phyloP scores from a whole-genome alignment of 2,888 invertebrate genomes.

The Dendrolimus houi region DNA sequence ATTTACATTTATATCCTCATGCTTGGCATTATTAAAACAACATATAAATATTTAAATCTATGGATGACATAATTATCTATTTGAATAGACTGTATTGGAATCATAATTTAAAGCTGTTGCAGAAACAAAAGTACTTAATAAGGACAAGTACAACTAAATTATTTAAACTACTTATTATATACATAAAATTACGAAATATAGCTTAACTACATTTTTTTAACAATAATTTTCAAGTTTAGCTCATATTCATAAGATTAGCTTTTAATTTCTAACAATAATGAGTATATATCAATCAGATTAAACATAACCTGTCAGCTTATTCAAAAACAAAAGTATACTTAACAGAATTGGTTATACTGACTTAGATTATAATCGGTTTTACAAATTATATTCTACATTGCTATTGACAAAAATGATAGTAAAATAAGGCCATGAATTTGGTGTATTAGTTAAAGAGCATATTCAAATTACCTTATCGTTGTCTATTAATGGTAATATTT shows the following conservation, averaged over 20 bases:
- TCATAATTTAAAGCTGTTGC: too few relatives aligned
- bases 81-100: too few relatives aligned
- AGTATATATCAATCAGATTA: constrained; percentile 7
- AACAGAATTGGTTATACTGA: too few relatives aligned
- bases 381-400: neutral
- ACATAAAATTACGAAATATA: neutral
- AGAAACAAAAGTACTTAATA: too few relatives aligned
- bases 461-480: neutral
- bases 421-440: neutral
- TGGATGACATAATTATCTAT: too few relatives aligned
- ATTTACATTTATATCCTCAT: constrained; percentile 20
- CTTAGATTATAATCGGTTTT: constrained; percentile 5
- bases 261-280: constrained; percentile 34
- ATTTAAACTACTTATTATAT: constrained; percentile 9
- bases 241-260: constrained; percentile 73
- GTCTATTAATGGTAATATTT: too few relatives aligned
- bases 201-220: neutral
- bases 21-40: constrained; percentile 15
- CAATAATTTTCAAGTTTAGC: constrained; percentile 43
- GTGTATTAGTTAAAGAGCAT: neutral
- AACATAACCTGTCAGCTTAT: too few relatives aligned
- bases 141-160: neutral
- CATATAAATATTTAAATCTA: constrained; percentile 1
- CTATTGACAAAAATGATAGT: neutral
- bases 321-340: too few relatives aligned